Conservation (phyloP, 2,888 invertebrate species). For the Drepana falcataria region DNA sequence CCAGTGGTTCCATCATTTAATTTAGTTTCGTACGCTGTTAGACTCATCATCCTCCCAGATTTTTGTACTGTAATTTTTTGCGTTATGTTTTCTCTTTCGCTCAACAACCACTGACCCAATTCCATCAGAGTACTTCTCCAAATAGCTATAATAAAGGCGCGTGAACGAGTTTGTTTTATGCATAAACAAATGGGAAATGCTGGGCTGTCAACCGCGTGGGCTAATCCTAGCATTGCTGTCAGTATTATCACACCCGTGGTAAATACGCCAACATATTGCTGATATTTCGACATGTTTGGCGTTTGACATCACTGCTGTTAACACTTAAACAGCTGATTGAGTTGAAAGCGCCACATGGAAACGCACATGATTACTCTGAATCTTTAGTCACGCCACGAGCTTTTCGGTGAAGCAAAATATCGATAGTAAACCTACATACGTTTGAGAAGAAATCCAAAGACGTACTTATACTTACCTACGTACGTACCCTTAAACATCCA, state of each 20-base stretch:
- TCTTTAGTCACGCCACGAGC: too few relatives aligned
- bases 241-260: conserved; percentile 10
- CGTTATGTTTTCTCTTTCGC: background rate
- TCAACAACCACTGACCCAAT: background rate
- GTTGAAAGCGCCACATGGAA: background rate
- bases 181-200: conserved; percentile 1
- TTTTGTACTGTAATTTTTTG: background rate
- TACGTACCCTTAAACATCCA: too few relatives aligned
- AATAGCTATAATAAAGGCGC: background rate
- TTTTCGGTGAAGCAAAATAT: background rate
- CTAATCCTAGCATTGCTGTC: conserved; percentile 19
- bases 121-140: background rate
- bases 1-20: too few relatives aligned
- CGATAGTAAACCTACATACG: too few relatives aligned
- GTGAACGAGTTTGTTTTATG: conserved; percentile 2
- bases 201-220: conserved; percentile 14
- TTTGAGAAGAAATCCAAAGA: too few relatives aligned
- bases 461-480: too few relatives aligned
- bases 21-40: background rate
- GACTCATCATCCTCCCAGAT: background rate
- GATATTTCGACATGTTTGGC: background rate
- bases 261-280: conserved; percentile 12
- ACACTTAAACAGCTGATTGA: background rate
- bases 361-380: background rate
- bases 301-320: background rate